Percentiles rank a stretch among this genome's conserved stretches.
Evolutionary conservation across 2,797 vertebrate genomes (phyloP).

Genomic region (Anableps anableps): DNA sequence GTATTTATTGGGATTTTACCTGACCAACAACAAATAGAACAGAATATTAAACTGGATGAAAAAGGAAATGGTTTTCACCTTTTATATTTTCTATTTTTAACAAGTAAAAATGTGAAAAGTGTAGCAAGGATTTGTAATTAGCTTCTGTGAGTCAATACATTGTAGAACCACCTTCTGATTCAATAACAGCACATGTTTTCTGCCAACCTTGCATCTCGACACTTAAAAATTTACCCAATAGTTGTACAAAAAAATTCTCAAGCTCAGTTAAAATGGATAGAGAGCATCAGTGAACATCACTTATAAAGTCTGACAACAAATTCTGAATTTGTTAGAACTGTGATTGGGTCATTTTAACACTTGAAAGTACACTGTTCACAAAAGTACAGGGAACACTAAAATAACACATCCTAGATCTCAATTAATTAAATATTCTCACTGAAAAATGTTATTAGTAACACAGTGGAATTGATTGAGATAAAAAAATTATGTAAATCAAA

Average conservation of each 20-base stretch:
- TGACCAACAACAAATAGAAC: background rate
- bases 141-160: background rate
- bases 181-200: too few relatives aligned
- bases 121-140: background rate
- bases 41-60: background rate
- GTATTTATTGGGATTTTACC: background rate
- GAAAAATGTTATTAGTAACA: too few relatives aligned
- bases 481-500: too few relatives aligned
- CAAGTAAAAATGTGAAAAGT: background rate
- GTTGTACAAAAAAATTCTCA: too few relatives aligned
- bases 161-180: background rate
- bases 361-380: too few relatives aligned
- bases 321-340: background rate
- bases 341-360: too few relatives aligned
- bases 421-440: too few relatives aligned
- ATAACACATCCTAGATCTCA: too few relatives aligned
- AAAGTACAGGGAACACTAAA: too few relatives aligned
- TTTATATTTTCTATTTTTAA: background rate
- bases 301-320: background rate
- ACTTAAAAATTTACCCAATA: too few relatives aligned
- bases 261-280: background rate
- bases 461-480: too few relatives aligned
- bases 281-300: background rate
- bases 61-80: background rate
- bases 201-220: too few relatives aligned